Conservation (phyloP, 2,113 vertebrate species). For the Colistium nudipinnis region DNA sequence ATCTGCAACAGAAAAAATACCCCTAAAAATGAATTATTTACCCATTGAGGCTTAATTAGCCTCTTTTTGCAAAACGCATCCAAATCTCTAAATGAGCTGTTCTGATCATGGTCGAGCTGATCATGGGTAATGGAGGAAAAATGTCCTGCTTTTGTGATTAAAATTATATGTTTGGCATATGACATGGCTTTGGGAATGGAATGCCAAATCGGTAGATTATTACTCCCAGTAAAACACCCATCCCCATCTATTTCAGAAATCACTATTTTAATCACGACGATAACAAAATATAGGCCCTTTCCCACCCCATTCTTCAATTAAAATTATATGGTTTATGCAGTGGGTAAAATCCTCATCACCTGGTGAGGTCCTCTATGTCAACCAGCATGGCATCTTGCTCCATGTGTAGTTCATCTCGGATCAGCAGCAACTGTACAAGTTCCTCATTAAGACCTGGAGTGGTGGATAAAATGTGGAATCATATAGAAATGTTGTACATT, state of each 20-base stretch:
- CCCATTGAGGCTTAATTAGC: no score
- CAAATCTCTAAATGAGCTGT: no score
- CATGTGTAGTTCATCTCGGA: constrained; percentile 96
- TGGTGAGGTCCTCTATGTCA: constrained; percentile 98
- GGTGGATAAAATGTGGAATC: background rate
- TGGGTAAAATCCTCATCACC: constrained; percentile 73
- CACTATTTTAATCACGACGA: no score
- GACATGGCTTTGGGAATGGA: no score
- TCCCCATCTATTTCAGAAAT: no score
- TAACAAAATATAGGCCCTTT: background rate
- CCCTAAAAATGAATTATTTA: background rate
- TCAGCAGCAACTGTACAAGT: constrained; percentile 96
- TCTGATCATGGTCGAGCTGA: no score
- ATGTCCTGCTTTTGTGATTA: no score
- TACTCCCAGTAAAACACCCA: no score
- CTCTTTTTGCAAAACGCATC: no score
- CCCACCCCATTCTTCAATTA: background rate
- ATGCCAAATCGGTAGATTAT: no score
- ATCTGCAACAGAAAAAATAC: constrained; percentile 1
- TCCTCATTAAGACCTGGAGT: constrained; percentile 95
- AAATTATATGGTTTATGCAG: background rate
- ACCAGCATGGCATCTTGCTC: constrained; percentile 99
- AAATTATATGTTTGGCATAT: no score
- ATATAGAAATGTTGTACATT: background rate
- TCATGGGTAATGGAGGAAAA: no score